Evolutionary conservation across 2,113 vertebrate species (phyloP).

Genomic region (Fregata magnificens): DNA sequence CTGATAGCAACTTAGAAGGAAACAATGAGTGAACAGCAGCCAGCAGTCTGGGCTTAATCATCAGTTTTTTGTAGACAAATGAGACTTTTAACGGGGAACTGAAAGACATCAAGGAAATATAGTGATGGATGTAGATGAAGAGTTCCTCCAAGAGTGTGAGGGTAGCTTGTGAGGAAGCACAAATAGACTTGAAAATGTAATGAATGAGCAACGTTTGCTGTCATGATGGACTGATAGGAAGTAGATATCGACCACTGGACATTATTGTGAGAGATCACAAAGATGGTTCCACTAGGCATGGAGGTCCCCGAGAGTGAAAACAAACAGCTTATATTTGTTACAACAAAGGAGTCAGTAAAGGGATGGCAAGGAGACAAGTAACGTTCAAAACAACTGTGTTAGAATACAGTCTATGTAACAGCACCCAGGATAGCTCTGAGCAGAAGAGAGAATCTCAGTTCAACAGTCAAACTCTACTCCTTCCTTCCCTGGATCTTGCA

Average conservation of each 20-base stretch:
- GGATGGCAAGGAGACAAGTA: background rate
- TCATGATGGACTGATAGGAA: background rate
- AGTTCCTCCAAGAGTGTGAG: background rate
- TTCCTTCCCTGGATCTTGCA: background rate
- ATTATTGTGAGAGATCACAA: background rate
- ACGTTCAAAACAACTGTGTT: background rate
- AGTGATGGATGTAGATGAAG: background rate
- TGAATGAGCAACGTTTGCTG: background rate
- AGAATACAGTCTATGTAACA: background rate
- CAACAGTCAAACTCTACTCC: background rate
- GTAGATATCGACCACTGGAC: background rate
- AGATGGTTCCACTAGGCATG: accelerated
- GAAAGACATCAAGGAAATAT: background rate
- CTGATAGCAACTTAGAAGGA: background rate
- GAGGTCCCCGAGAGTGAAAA: background rate
- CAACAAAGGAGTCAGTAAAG: background rate
- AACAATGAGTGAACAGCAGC: background rate
- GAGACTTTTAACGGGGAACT: background rate
- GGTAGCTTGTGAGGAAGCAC: background rate
- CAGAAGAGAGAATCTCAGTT: background rate
- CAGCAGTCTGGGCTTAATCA: background rate
- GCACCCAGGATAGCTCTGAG: background rate
- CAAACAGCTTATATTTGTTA: background rate
- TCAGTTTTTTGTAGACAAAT: background rate
- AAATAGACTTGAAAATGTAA: background rate